Percentiles rank a stretch among this genome's conserved stretches.
Evolutionary conservation across 2,113 vertebrate genomes (phyloP).

Genomic region (Tragulus kanchil): DNA sequence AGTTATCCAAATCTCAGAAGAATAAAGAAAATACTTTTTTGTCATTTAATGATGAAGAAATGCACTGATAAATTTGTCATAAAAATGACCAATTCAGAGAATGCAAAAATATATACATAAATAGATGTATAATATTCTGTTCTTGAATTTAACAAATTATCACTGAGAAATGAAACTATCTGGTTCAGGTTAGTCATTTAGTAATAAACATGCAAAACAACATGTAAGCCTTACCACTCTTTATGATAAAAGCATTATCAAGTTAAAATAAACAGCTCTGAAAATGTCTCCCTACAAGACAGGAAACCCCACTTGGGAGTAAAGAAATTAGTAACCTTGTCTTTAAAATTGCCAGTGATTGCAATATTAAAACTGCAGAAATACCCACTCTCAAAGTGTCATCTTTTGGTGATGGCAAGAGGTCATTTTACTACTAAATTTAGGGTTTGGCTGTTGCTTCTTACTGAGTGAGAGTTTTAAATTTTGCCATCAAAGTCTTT

Average conservation of each 20-base stretch:
- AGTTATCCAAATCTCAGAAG: not conserved
- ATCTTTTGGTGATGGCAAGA: not conserved
- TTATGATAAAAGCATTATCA: not conserved
- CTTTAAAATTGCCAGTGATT: not conserved
- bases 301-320: not conserved
- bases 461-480: not conserved
- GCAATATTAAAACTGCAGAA: not conserved
- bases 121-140: not conserved
- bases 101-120: not conserved
- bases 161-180: not conserved
- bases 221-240: not conserved
- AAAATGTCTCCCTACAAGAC: not conserved
- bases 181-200: not conserved
- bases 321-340: not conserved
- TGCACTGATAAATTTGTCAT: not conserved
- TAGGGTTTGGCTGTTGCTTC: not conserved
- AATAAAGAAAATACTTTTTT: not conserved
- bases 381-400: not conserved
- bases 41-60: not conserved
- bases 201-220: not conserved
- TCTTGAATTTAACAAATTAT: not conserved
- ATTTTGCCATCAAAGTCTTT: not conserved
- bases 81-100: not conserved
- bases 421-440: not conserved
- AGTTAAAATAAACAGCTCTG: not conserved